phyloP scores from a whole-genome alignment of 2,113 vertebrate species.

The Saiga tatarica region DNA sequence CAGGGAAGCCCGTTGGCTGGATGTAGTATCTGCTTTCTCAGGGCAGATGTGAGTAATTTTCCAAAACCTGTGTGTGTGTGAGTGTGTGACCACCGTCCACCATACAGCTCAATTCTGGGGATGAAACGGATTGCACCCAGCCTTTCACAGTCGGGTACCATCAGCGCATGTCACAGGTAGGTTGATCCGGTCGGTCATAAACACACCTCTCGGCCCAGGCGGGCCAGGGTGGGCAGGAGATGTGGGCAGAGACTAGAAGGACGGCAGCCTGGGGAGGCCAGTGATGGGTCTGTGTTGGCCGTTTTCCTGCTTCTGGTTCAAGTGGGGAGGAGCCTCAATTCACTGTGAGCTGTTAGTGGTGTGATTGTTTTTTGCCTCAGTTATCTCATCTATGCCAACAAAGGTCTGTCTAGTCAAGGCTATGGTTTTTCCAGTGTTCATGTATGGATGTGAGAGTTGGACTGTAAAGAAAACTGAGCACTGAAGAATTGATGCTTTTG shows the following conservation, averaged over 20 bases:
- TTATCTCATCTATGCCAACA: neutral
- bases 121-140: accelerated
- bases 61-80: neutral
- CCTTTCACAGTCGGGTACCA: accelerated
- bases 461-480: neutral
- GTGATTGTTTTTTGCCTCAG: neutral
- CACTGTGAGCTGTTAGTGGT: accelerated
- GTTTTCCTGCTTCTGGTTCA: neutral
- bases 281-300: accelerated
- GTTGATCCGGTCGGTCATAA: accelerated
- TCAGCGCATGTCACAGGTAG: accelerated
- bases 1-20: neutral
- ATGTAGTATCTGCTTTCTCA: accelerated
- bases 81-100: accelerated
- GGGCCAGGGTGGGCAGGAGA: neutral
- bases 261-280: neutral
- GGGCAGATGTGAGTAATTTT: accelerated
- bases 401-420: neutral
- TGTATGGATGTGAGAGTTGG: neutral
- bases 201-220: neutral
- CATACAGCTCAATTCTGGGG: no score
- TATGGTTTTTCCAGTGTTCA: neutral
- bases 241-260: accelerated
- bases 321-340: accelerated
- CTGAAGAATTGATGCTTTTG: neutral